Evolutionary conservation across 1,140 invertebrate species (phyloP), one percentile per base, ranked within the genome.

Genomic region (Calliopsis andreniformis): DNA sequence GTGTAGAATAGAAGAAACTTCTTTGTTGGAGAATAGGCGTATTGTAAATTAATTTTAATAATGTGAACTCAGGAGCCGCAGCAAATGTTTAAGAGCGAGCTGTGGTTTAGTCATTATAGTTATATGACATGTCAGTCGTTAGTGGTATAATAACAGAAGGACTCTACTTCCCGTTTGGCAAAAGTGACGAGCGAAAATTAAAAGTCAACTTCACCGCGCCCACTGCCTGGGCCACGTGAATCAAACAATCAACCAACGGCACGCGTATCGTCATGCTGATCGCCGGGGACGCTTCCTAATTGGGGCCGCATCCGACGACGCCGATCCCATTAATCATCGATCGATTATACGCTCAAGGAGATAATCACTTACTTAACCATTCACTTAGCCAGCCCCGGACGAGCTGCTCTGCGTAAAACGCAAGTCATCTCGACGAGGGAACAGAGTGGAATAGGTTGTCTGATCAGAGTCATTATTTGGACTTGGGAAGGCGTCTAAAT

Each of bases 301-400:
- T 75, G 71, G 63, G 43, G 20, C 23, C 71, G 62, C 51, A 28
- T 67, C 62, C 39, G 62, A 56, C 71, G 56, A 56, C 62, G 71
- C 20, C 62, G 62, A 66, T 75, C 39, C 62, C 71, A 75, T 75
- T 67, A 75, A 75, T 75, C 71, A 75, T 75, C 42, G 71, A 75
- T 75, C 62, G 71, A 75, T 75, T 75, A 75, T 75, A 56, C 63
- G 71, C 71, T 67, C 39, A 75, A 75, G 23, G 51, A 75, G 71
- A 75, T 75, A 75, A 75, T 75, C 49, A 47, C 42, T 67, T 58
- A 47, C 71, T 75, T 75, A 75, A 75, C 62, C 71, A 75, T 75
- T 75, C 71, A 75, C 71, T 75, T 75, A 73, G 39, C 28, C 25
- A 14, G 20, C 10, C 12, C 30, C 28, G 32, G 69, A 43, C 59